Evolutionary conservation across 1,140 invertebrate species (phyloP), one percentile per base, ranked within the genome.

Genomic region (Heliconius eleuchia): DNA sequence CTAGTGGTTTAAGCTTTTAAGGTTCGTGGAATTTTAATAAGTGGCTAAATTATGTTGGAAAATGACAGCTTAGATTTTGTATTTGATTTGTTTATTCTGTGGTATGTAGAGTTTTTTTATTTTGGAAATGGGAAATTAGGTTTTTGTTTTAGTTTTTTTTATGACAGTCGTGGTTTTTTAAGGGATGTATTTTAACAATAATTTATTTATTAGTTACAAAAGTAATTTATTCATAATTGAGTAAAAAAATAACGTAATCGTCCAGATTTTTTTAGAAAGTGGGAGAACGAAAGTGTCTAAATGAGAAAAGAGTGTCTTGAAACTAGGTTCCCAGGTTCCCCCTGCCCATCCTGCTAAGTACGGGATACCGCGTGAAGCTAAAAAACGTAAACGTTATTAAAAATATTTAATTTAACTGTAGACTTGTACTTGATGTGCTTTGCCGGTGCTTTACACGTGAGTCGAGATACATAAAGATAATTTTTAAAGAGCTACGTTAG

Each of bases 1-100:
- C 42, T 52, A 46, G 34, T 80, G 57, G 52, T 71, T 42, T 75
- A 42, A 75, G 74, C 71, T 74, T 80, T 77, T 81, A 73, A 87
- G 82, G 83, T 88, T 84, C 81, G 86, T 85, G 76, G 82, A 77
- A 75, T 78, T 77, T 27, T 30, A 66, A 66, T 66, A 66, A 66
- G 60, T 66, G 57, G 71, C 71, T 80, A 75, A 80, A 81, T 81
- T 82, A 76, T 66, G 23, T 66, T 66, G 19, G 23, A 27, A 30
- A 27, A 66, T 66, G 3, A 13, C 60, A 66, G 60, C 30, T 66
- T 30, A 23, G 55, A 19, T 16, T 37, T 66, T 66, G 1, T 66
- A 27, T 30, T 66, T 30, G 23, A 11, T 9, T 66, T 66, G 60
- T 30, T 66, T 66, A 27, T 66, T 66, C n/a, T 13, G n/a, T 27